phyloP scores from a whole-genome alignment of 2,113 vertebrate genomes.

The Himantopus leucocephalus region DNA sequence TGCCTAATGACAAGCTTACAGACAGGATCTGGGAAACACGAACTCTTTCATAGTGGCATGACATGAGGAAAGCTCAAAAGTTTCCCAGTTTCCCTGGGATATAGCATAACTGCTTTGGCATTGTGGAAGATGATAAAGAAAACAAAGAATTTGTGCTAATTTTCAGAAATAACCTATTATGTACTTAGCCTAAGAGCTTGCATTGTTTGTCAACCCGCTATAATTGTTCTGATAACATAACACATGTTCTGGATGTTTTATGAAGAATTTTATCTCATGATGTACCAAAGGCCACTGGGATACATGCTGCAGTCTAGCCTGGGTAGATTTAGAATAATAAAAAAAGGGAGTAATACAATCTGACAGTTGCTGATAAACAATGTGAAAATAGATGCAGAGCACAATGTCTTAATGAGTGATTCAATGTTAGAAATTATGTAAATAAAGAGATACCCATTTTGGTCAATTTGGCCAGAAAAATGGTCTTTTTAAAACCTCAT shows the following conservation, averaged over 20 bases:
- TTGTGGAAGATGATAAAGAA: neutral
- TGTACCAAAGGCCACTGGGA: neutral
- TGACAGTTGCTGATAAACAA: constrained; percentile 23
- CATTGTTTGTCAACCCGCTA: neutral
- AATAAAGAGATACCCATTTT: neutral
- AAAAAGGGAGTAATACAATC: neutral
- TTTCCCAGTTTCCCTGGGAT: neutral
- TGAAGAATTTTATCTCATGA: neutral
- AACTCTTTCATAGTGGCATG: neutral
- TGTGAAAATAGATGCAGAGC: neutral
- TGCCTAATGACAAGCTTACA: neutral
- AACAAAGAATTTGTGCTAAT: neutral
- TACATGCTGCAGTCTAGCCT: neutral
- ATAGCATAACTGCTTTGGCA: neutral
- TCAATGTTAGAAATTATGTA: neutral
- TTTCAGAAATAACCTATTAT: neutral
- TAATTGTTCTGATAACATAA: neutral
- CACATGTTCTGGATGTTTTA: neutral
- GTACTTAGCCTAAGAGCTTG: neutral
- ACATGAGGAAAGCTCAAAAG: neutral
- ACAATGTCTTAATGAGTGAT: neutral
- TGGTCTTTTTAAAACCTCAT: neutral
- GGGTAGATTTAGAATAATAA: neutral
- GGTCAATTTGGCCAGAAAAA: neutral
- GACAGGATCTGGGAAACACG: neutral